Evolutionary conservation across 2,888 invertebrate species (phyloP).

Genomic region (Clepsis dumicolana): DNA sequence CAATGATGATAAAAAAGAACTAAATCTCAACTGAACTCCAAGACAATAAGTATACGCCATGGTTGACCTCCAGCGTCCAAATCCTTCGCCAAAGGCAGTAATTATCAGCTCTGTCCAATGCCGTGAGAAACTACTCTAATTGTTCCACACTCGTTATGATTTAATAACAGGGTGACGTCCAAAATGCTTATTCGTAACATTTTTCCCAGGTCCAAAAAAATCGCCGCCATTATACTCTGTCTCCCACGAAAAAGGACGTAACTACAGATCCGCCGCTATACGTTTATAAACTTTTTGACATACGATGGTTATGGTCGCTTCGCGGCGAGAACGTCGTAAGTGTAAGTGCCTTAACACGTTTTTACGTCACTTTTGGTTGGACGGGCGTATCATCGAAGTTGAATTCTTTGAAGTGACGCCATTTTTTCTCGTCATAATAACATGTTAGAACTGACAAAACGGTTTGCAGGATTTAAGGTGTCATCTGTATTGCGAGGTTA

Average conservation of each 20-base stretch:
- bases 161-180: constrained; percentile 76
- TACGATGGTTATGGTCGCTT: not conserved
- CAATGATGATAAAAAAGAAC: not conserved
- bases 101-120: constrained; percentile 43
- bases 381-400: constrained; percentile 59
- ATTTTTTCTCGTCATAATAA: constrained; percentile 64
- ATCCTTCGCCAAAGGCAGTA: constrained; percentile 40
- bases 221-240: constrained; percentile 58
- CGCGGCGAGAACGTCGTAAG: not conserved
- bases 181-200: constrained; percentile 64
- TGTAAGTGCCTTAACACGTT: not conserved
- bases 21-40: not conserved
- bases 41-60: constrained; percentile 41
- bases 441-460: constrained; percentile 68
- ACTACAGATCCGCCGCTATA: not conserved
- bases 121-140: constrained; percentile 48
- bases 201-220: constrained; percentile 60
- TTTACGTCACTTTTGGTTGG: constrained; percentile 9
- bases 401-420: constrained; percentile 54
- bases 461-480: constrained; percentile 65
- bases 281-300: constrained; percentile 6
- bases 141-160: constrained; percentile 64
- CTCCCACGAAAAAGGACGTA: constrained; percentile 9
- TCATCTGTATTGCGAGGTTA: constrained; percentile 56
- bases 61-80: constrained; percentile 47